phyloP scores from a whole-genome alignment of 1,140 invertebrate genomes.

The Sesamia nonagrioides region DNA sequence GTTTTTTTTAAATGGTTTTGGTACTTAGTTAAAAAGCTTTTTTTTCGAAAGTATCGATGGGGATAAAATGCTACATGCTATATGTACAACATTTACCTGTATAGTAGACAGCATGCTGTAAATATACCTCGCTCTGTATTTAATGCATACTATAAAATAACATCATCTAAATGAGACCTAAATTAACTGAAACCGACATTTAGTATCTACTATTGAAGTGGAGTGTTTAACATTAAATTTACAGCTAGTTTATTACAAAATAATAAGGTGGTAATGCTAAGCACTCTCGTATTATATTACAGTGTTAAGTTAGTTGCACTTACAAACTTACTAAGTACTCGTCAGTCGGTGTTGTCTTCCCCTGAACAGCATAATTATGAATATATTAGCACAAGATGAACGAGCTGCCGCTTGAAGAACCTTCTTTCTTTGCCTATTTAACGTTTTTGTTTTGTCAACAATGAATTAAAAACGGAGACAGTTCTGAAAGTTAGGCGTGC shows the following conservation, averaged over 20 bases:
- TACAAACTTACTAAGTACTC: background rate
- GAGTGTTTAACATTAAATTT: no score
- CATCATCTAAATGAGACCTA: no score
- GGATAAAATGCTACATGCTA: no score
- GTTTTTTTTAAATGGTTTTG: background rate
- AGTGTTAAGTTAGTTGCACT: background rate
- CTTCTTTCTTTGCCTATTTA: slow-evolving; percentile 18
- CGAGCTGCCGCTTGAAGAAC: background rate
- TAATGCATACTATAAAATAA: no score
- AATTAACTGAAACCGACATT: no score
- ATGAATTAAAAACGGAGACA: slow-evolving; percentile 9
- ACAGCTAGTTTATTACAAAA: background rate
- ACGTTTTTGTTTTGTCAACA: slow-evolving; percentile 16
- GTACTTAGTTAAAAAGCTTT: no score
- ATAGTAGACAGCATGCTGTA: no score
- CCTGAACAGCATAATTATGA: slow-evolving; percentile 41
- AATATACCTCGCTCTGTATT: no score
- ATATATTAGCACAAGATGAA: slow-evolving; percentile 39
- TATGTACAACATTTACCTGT: no score
- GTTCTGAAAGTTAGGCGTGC: background rate
- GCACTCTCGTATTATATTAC: background rate
- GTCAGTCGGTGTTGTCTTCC: slow-evolving; percentile 1
- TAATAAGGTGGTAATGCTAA: background rate
- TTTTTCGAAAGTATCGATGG: no score
- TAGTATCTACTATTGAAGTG: no score